Conservation (phyloP, 2,797 vertebrate species). For the Melanogrammus aeglefinus region DNA sequence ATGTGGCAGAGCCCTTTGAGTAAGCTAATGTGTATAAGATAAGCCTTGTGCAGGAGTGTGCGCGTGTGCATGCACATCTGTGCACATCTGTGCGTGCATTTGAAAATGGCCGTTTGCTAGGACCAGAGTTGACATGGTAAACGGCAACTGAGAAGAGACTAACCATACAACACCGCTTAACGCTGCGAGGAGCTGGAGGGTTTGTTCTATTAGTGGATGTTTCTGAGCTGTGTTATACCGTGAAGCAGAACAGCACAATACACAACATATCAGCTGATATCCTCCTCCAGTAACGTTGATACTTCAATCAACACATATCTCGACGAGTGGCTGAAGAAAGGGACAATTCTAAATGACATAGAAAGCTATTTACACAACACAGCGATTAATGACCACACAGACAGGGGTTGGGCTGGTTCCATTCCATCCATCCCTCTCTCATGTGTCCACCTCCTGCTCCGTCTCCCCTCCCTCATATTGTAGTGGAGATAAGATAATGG, state of each 20-base stretch:
- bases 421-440: background rate
- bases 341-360: background rate
- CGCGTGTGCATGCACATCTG: constrained; percentile 2
- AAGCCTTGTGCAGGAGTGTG: background rate
- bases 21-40: background rate
- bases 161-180: background rate
- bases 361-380: background rate
- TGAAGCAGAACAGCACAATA: background rate
- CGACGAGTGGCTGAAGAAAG: background rate
- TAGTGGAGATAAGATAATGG: constrained; percentile 48
- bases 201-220: background rate
- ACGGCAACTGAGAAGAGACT: background rate
- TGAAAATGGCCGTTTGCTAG: background rate
- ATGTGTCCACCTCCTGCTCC: constrained; percentile 11
- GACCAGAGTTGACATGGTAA: background rate
- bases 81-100: background rate
- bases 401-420: background rate
- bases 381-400: background rate
- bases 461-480: constrained; percentile 13
- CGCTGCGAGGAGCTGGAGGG: background rate
- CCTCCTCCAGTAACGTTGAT: background rate
- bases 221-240: background rate
- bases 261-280: background rate
- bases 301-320: too few species aligned
- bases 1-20: background rate